phyloP scores from a whole-genome alignment of 92 coral and sea anemone genomes.

The Scolanthus callimorphus region DNA sequence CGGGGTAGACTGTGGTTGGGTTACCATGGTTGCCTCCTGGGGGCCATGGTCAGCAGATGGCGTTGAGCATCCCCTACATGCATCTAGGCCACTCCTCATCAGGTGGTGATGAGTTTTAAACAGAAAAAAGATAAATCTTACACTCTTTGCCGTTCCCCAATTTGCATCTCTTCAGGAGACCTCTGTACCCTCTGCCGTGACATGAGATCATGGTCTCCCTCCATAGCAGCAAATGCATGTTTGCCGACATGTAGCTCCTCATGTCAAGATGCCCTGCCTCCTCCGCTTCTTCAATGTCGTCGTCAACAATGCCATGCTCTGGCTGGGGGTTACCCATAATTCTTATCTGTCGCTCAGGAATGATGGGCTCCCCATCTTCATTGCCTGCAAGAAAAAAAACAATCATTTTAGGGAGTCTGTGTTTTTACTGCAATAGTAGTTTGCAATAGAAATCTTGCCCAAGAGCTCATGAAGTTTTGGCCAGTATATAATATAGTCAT shows the following conservation, averaged over 20 bases:
- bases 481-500: no score
- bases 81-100: no score
- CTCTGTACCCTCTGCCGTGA: constrained; percentile 80
- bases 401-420: no score
- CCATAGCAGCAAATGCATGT: constrained; percentile 95
- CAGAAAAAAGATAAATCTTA: constrained; percentile 42
- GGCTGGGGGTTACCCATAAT: constrained; percentile 70
- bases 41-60: no score
- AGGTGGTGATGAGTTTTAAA: no score
- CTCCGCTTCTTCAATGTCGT: constrained; percentile 51
- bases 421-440: no score
- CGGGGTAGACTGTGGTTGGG: no score
- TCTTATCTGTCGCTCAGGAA: constrained; percentile 87
- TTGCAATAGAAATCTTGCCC: no score
- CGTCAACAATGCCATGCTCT: constrained; percentile 35
- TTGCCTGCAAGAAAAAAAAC: constrained; percentile 74
- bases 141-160: constrained; percentile 84
- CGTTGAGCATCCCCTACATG: no score
- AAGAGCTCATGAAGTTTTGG: no score
- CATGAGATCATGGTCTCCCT: constrained; percentile 88
- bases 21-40: no score
- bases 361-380: constrained; percentile 95
- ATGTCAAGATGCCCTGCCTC: constrained; percentile 49
- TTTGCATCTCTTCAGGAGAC: constrained; percentile 70
- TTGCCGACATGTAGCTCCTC: constrained; percentile 67